Evolutionary conservation across 2,888 invertebrate genomes (phyloP).

Genomic region (Trachelus iudaicus): DNA sequence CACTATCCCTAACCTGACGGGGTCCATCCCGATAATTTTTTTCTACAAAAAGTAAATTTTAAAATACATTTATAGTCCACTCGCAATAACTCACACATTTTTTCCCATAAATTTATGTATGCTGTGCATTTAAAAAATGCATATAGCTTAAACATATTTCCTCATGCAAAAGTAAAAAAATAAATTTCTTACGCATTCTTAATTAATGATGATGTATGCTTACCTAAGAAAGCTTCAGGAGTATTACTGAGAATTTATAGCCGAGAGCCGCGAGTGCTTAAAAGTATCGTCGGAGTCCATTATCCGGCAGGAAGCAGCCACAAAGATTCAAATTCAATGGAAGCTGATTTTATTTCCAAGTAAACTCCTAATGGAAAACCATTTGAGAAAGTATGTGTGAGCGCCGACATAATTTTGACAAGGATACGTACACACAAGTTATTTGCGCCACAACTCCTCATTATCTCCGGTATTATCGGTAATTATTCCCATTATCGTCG

Average conservation of each 20-base stretch:
- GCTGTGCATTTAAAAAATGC: too few relatives aligned
- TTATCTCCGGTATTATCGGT: background rate
- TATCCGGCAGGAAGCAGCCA: background rate
- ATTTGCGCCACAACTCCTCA: background rate
- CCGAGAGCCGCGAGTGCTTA: background rate
- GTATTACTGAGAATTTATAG: background rate
- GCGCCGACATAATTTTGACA: background rate
- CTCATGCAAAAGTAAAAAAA: background rate
- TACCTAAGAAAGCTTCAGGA: background rate
- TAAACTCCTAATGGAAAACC: background rate
- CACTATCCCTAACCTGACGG: too few relatives aligned
- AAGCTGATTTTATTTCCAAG: background rate
- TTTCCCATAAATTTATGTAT: too few relatives aligned
- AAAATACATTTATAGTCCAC: background rate
- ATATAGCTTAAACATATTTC: background rate
- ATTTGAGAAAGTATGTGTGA: background rate
- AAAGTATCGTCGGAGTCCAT: background rate
- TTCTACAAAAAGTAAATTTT: background rate
- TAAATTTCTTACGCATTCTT: background rate
- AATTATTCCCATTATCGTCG: background rate
- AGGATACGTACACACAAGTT: background rate
- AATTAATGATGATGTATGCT: background rate
- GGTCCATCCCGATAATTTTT: too few relatives aligned
- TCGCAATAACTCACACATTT: background rate
- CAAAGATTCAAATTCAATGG: background rate